Conservation (phyloP, 2,797 vertebrate genomes). For the Eulemur albifrons region DNA sequence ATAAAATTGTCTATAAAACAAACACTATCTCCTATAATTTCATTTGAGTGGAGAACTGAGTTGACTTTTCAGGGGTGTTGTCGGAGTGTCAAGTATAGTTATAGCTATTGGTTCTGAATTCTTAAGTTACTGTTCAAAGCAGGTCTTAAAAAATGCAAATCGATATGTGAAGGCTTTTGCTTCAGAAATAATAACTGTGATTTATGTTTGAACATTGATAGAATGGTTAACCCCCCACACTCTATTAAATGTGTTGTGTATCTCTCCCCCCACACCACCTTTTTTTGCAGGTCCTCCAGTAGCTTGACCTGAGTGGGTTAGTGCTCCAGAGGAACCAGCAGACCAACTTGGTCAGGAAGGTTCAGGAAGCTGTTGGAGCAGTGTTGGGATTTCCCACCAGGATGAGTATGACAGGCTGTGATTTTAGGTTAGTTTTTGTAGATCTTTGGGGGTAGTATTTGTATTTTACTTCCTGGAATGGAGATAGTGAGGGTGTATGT, state of each 20-base stretch:
- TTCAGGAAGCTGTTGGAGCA: conserved; percentile 68
- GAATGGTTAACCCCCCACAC: conserved; percentile 31
- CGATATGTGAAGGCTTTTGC: conserved; percentile 3
- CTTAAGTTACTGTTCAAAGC: conserved; percentile 40
- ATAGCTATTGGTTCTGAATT: conserved; percentile 42
- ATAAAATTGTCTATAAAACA: conserved; percentile 21
- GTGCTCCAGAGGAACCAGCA: conserved; percentile 67
- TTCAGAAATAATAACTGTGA: conserved; percentile 61
- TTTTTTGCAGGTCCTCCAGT: conserved; percentile 73
- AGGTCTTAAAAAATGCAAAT: conserved; percentile 53
- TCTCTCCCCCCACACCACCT: background rate
- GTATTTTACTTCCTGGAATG: conserved; percentile 47
- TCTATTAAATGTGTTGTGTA: conserved; percentile 63
- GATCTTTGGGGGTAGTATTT: conserved; percentile 50
- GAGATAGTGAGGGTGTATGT: background rate
- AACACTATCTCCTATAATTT: conserved; percentile 33
- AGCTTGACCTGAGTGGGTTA: conserved; percentile 74
- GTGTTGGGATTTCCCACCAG: conserved; percentile 77
- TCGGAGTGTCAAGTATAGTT: conserved; percentile 6
- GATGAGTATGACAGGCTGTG: conserved; percentile 81
- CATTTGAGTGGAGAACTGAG: conserved; percentile 36
- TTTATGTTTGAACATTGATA: conserved; percentile 53
- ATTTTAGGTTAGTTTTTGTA: conserved; percentile 81
- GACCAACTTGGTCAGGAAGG: conserved; percentile 70
- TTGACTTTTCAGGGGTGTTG: background rate